Conservation (phyloP, 1,140 invertebrate genomes). For the Ceratina japonica region DNA sequence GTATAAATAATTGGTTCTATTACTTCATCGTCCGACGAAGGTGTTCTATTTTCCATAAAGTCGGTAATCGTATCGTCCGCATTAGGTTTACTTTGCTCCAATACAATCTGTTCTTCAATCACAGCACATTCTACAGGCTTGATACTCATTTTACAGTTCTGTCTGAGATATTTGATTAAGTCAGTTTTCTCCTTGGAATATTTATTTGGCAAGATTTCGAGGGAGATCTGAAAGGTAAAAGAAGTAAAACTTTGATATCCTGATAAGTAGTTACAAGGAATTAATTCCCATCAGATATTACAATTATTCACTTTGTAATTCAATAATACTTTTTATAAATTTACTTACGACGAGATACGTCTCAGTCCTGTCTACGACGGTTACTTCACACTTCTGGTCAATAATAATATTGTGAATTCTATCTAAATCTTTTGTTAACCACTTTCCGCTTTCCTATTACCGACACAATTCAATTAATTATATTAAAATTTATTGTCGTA, state of each 20-base stretch:
- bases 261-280: background rate
- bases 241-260: background rate
- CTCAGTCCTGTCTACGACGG: slow-evolving; percentile 39
- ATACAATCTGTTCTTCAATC: background rate
- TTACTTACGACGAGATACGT: slow-evolving; percentile 50
- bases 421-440: slow-evolving; percentile 67
- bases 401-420: slow-evolving; percentile 70
- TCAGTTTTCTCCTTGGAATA: background rate
- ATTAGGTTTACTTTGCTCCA: no score
- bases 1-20: slow-evolving; percentile 16
- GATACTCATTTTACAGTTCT: slow-evolving; percentile 32
- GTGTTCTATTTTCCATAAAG: background rate
- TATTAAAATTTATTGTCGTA: background rate
- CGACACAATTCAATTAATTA: background rate
- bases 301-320: background rate
- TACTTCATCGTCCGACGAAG: background rate
- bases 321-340: background rate
- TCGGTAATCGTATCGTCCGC: background rate
- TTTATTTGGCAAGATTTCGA: slow-evolving; percentile 27
- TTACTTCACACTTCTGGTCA: slow-evolving; percentile 61
- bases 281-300: background rate
- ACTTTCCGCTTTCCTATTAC: slow-evolving; percentile 54
- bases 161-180: slow-evolving; percentile 42
- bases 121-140: background rate
- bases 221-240: slow-evolving; percentile 39